Evolutionary conservation across 2,888 invertebrate species (phyloP).

Genomic region (Aporophyla lueneburgensis): DNA sequence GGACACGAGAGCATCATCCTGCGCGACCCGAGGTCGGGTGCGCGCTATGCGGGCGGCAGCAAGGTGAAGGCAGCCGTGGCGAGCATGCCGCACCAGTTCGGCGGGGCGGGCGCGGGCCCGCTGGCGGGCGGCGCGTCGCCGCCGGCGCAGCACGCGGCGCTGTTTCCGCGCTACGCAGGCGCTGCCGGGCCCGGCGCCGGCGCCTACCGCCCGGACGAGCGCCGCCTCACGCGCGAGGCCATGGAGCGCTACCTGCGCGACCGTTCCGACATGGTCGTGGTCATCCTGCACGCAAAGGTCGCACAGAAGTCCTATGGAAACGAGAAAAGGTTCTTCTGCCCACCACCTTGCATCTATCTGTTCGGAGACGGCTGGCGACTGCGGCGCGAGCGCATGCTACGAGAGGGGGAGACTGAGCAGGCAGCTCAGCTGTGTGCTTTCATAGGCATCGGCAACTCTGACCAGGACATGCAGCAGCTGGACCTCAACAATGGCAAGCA

Average conservation of each 20-base stretch:
- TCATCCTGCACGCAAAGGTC: slow-evolving; percentile 99
- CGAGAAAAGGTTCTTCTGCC: slow-evolving; percentile 99
- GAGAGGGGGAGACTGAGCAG: slow-evolving; percentile 97
- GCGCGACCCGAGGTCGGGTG: slow-evolving; percentile 68
- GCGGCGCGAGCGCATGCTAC: slow-evolving; percentile 97
- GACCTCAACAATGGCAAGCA: slow-evolving; percentile 99
- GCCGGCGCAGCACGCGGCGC: slow-evolving; percentile 90
- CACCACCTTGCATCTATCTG: slow-evolving; percentile 99
- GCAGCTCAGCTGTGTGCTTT: slow-evolving; percentile 99
- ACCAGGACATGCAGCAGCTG: slow-evolving; percentile 99
- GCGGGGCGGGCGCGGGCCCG: slow-evolving; percentile 91
- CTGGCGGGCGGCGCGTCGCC: slow-evolving; percentile 95
- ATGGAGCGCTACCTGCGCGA: slow-evolving; percentile 99
- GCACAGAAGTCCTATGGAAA: slow-evolving; percentile 99
- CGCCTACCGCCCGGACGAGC: slow-evolving; percentile 94
- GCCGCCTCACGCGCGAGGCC: slow-evolving; percentile 96
- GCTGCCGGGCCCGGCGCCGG: slow-evolving; percentile 91
- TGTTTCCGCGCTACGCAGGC: slow-evolving; percentile 92
- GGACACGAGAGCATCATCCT: slow-evolving; percentile 50
- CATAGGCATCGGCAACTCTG: slow-evolving; percentile 99
- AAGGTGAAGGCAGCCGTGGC: slow-evolving; percentile 88
- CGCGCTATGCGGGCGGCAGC: slow-evolving; percentile 78
- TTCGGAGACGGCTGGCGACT: slow-evolving; percentile 99
- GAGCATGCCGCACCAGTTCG: slow-evolving; percentile 96
- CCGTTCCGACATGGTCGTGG: slow-evolving; percentile 98